A percentile compares a stretch with the other conserved stretches of the same genome.
These are phyloP conservation scores for Coreoperca whiteheadi DNA, from an alignment of 2,113 vertebrate species.

Conservation along the genomic window DNA sequence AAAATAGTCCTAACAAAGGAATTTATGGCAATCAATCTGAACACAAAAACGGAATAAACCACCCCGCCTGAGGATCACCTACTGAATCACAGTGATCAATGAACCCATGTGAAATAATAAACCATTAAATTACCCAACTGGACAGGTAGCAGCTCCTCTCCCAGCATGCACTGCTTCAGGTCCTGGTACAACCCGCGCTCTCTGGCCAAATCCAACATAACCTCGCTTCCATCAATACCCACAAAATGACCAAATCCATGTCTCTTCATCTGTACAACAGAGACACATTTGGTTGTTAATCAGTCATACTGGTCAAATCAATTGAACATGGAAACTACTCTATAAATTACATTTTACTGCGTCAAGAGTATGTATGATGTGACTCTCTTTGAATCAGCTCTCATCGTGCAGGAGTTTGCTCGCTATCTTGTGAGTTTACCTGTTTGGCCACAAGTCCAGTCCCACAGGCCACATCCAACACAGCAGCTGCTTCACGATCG, in stretches of 20 bases:
- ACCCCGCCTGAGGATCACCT: not conserved
- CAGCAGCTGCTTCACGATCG: constrained; percentile 66
- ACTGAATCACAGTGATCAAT: not conserved
- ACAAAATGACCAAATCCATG: constrained; percentile 87
- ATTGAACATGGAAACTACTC: not conserved
- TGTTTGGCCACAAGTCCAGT: constrained; percentile 89
- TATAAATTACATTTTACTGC: not conserved
- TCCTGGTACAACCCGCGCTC: constrained; percentile 84
- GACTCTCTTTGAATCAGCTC: not conserved
- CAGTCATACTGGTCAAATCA: not conserved
- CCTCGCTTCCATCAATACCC: constrained; percentile 89
- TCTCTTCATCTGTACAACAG: constrained; percentile 83
- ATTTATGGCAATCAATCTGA: not conserved
- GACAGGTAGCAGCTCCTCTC: constrained; percentile 83
- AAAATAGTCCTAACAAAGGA: not conserved
- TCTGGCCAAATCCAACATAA: constrained; percentile 87
- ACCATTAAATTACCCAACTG: constrained; percentile 81
- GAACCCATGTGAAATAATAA: not conserved
- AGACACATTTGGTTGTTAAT: not conserved
- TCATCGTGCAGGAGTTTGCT: not conserved
- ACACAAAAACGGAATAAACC: not conserved
- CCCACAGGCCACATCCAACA: constrained; percentile 93
- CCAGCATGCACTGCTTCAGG: constrained; percentile 84
- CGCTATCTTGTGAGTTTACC: constrained; percentile 73
- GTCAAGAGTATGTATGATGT: not conserved